Percentiles rank a stretch among this genome's conserved stretches.
Evolutionary conservation across 2,888 invertebrate species (phyloP).

Genomic region (Cantharis rustica): DNA sequence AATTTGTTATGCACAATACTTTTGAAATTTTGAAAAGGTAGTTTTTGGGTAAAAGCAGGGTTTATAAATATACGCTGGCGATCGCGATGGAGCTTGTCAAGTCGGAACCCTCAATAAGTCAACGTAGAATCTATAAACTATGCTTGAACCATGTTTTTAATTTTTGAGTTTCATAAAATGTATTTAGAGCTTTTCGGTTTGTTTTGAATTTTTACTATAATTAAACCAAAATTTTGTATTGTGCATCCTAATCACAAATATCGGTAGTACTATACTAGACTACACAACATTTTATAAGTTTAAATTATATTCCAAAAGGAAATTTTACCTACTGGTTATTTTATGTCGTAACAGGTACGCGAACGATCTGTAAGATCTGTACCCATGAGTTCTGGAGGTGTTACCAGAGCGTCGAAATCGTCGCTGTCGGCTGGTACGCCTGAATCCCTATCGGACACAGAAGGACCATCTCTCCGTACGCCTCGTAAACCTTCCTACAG

Average conservation of each 20-base stretch:
- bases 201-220: neutral
- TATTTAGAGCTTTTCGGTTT: neutral
- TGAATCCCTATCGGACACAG: constrained; percentile 87
- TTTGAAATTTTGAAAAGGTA: neutral
- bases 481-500: constrained; percentile 72
- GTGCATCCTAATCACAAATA: neutral
- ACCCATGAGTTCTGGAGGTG: constrained; percentile 85
- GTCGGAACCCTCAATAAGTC: neutral
- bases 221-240: neutral
- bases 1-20: neutral
- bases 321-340: neutral
- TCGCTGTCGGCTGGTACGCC: constrained; percentile 86
- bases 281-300: neutral
- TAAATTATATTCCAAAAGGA: neutral
- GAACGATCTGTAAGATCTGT: constrained; percentile 89
- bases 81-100: neutral
- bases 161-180: neutral
- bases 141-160: neutral
- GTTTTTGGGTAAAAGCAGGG: neutral
- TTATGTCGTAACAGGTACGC: constrained; percentile 73
- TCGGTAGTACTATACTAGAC: neutral
- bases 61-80: neutral
- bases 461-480: constrained; percentile 71
- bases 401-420: constrained; percentile 72
- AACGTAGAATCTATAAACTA: neutral